Evolutionary conservation across 2,888 invertebrate genomes (phyloP), one percentile per base, ranked within the genome.

Genomic region (Platycnemis pennipes): DNA sequence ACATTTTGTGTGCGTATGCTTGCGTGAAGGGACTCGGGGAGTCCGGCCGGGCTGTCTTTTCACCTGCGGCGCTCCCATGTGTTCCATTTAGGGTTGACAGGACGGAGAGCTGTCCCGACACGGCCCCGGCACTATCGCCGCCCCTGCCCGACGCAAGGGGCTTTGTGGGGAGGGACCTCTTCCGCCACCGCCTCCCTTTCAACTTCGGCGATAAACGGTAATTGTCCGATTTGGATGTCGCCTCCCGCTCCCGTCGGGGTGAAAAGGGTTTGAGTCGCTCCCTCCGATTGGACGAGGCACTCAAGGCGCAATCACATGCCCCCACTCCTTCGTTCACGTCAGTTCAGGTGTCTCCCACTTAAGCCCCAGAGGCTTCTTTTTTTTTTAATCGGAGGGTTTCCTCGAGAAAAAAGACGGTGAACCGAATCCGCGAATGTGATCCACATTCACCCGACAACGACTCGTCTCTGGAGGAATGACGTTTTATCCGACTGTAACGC

Each of bases 51-150:
- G 5, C 63, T 77, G 69, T 77, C 69, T 31, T 77, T 77, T 77
- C 69, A 77, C 69, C 69, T 77, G 69, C 37, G 31, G 5, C 31
- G 69, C 69, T 77, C 31, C 69, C 69, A 77, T 77, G 69, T 37
- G 69, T 37, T 77, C 69, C 69, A 77, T 77, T n/a, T 77, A 77
- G 37, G 69, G 69, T 16, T 77, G 69, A 77, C 69, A 77, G 37
- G 37, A n/a, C 69, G 37, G 69, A 2, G 37, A 26, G 31, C 69
- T 77, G 69, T 77, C 69, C 31, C 69, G 31, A 77, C 69, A 37
- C 31, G 13, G 31, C 26, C 31, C 26, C n/a, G n/a, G n/a, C n/a
- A 26, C 63, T 63, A 22, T 63, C 63, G 22, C 63, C 63, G 49
- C 49, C 16, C 49, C 16, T 16, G 8, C 49, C 7, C 49, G 8